Evolutionary conservation across 2,888 invertebrate genomes (phyloP).

Genomic region (Drosophila pseudotalamancana): DNA sequence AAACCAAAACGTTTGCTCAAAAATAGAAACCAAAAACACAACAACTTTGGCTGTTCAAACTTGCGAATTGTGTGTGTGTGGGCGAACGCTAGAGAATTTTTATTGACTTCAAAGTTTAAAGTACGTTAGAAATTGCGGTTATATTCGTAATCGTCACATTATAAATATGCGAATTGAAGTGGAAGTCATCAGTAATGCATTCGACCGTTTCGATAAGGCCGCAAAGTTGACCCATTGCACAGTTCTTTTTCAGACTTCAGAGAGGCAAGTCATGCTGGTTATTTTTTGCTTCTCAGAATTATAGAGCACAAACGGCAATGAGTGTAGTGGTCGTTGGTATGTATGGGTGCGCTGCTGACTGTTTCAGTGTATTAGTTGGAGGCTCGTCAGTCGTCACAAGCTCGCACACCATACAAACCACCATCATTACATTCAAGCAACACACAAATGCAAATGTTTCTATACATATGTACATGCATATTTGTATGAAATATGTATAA

Average conservation of each 20-base stretch:
- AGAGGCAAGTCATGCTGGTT: conserved; percentile 12
- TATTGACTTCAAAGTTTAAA: conserved; percentile 43
- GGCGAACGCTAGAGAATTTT: not conserved
- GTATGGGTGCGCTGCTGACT: conserved; percentile 12
- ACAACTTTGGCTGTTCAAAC: conserved; percentile 15
- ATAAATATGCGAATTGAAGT: not conserved
- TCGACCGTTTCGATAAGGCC: conserved; percentile 1
- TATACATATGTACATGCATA: not conserved
- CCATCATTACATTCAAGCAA: conserved; percentile 43
- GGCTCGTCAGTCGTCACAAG: conserved; percentile 66
- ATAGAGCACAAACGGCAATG: conserved; percentile 9
- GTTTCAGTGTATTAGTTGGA: conserved; percentile 58
- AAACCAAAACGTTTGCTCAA: conserved; percentile 19
- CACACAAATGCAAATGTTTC: not conserved
- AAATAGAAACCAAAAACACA: conserved; percentile 4
- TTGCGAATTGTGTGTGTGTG: conserved; percentile 5
- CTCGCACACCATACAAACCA: conserved; percentile 34
- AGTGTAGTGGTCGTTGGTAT: not conserved
- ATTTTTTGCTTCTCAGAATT: conserved; percentile 4
- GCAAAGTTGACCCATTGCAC: not conserved
- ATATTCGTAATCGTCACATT: conserved; percentile 1
- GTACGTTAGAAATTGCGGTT: conserved; percentile 8
- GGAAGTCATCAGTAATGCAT: not conserved
- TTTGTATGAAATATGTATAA: not conserved
- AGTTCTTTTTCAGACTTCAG: not conserved